These are phyloP conservation scores for Chaitophorus viminalis DNA, from an alignment of 2,888 invertebrate species.

Conservation along the genomic window DNA sequence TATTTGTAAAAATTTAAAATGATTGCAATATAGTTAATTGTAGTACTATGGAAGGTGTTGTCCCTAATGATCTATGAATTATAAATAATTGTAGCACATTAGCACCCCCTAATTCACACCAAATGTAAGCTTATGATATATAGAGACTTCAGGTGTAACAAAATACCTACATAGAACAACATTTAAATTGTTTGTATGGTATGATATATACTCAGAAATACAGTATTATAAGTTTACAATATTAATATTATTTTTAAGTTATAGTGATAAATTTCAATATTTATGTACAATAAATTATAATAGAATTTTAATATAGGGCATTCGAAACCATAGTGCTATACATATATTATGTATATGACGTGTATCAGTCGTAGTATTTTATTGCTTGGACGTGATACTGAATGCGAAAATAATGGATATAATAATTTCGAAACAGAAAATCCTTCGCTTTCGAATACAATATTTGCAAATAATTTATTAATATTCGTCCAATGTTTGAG, in stretches of 20 bases:
- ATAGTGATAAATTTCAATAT: neutral
- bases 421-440: constrained; percentile 47
- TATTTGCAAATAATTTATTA: constrained; percentile 31
- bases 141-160: too few species aligned
- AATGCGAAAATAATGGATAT: constrained; percentile 26
- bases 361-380: neutral
- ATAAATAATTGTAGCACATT: too few species aligned
- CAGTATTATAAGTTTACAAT: neutral
- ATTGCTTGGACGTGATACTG: constrained; percentile 23
- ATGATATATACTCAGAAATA: too few species aligned
- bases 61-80: too few species aligned
- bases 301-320: neutral
- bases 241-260: neutral
- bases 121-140: too few species aligned
- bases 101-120: too few species aligned
- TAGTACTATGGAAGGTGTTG: too few species aligned
- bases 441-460: constrained; percentile 43
- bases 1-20: too few species aligned
- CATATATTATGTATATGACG: neutral
- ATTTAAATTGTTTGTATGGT: too few species aligned
- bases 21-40: too few species aligned
- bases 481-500: constrained; percentile 38
- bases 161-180: too few species aligned
- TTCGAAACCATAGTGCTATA: neutral
- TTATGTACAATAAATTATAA: neutral